A percentile compares a stretch with the other conserved stretches of the same genome.
These are phyloP conservation scores for Eilema griseolum DNA, from an alignment of 2,888 invertebrate species.

Conservation along the genomic window DNA sequence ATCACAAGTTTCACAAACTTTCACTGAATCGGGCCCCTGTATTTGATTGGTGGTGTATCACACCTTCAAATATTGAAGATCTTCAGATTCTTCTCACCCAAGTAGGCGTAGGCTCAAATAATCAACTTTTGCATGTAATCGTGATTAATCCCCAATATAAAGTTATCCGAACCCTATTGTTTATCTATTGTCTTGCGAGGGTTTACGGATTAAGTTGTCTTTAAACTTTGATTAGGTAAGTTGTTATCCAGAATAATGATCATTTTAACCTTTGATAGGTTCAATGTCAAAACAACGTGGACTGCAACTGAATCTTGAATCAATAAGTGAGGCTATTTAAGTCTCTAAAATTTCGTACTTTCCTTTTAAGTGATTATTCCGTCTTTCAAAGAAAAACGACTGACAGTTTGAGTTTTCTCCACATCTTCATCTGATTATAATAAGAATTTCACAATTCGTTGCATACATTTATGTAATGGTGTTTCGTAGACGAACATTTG, in stretches of 20 bases:
- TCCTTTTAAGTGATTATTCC: neutral
- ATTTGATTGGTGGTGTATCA: neutral
- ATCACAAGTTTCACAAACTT: too few species aligned
- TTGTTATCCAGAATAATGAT: slow-evolving; percentile 46
- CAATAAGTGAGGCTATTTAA: slow-evolving; percentile 15
- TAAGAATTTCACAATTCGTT: neutral
- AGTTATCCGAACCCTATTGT: slow-evolving; percentile 44
- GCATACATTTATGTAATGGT: neutral
- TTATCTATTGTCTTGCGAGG: slow-evolving; percentile 48
- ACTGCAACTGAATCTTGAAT: slow-evolving; percentile 31
- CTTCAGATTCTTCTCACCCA: neutral
- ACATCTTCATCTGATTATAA: neutral
- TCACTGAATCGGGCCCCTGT: too few species aligned
- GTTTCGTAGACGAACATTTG: neutral
- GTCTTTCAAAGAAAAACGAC: neutral
- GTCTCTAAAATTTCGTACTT: neutral
- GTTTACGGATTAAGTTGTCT: slow-evolving; percentile 48
- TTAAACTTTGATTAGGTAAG: slow-evolving; percentile 54
- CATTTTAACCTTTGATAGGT: slow-evolving; percentile 52
- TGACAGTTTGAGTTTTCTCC: neutral
- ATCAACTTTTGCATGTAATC: slow-evolving; percentile 48
- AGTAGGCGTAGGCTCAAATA: slow-evolving; percentile 20
- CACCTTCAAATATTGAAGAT: slow-evolving; percentile 3
- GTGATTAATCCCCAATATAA: slow-evolving; percentile 40
- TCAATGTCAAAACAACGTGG: slow-evolving; percentile 46